Base-by-base conservation (phyloP, 2,113 vertebrate species). In the Sarotherodon lohbergeri region DNA sequence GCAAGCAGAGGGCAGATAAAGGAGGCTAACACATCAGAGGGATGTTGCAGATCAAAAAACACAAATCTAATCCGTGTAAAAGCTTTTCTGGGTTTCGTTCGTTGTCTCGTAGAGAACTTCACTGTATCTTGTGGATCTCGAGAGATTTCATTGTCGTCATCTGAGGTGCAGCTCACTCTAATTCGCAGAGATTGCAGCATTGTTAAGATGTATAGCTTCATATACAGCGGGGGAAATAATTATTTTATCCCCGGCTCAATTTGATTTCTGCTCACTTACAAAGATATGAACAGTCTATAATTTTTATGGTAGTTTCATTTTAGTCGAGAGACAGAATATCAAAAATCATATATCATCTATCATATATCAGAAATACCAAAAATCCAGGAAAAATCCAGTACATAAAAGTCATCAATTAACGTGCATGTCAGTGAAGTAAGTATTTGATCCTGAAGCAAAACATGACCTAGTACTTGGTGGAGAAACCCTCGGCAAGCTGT, bases 1-100 rank as follows among this genome's bases (percentile, higher is more conserved):
- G 80, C 34, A 27, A 5, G 52, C 50, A 76, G 32, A 88, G 93
- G 86, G 81, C 57, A 86, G 81, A 56, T 34, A 57, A 32, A 34
- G 32, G 57, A 61, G 52, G 71, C 81, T 55, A 34, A 39, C 59
- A 46, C 61, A 34, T 55, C 27, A 9, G 29, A 17, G 46, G 29
- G 80, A 68, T 29, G 29, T 78, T 50, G 43, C 16, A 78, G 9
- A 83, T 68, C 55, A 81, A 39, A 78, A 52, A 27, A 34, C 22
- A 80, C 73, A 39, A 73, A 12, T 41, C 22, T 27, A 8, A 57
- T 73, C 50, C 16, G 3, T 68, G 46, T 52, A 52, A 78, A 52
- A 46, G 36, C 24, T 16, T 71, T 43, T 78, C 4, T 29, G 4
- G 71, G 82, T 7, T 56, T 32, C 11, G 4, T 52, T 76, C 12